Evolutionary conservation across 2,113 vertebrate genomes (phyloP).

Genomic region (Tringa solitaria): DNA sequence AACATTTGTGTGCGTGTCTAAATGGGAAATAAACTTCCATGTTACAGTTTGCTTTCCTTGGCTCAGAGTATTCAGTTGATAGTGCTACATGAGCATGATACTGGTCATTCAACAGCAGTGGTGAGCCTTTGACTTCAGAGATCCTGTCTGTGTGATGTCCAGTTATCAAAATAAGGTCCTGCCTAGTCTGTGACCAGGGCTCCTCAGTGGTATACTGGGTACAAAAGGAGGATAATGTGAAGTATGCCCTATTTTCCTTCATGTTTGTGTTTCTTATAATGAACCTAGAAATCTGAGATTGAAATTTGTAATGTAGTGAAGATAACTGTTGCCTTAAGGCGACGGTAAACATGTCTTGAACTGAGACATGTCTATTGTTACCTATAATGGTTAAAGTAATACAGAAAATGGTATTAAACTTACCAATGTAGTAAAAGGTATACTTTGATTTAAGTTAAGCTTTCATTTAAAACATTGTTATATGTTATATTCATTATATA

Average conservation of each 20-base stretch:
- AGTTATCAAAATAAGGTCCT: neutral
- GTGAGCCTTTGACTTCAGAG: neutral
- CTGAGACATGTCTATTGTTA: neutral
- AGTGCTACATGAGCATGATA: too few relatives aligned
- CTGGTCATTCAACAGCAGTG: neutral
- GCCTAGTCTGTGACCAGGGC: neutral
- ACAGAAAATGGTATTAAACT: neutral
- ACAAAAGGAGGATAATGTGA: neutral
- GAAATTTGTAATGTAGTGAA: neutral
- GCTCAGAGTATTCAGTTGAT: neutral
- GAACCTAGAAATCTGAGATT: neutral
- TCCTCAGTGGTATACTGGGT: neutral
- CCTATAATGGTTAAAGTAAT: neutral
- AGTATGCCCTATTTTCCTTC: neutral
- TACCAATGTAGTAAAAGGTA: neutral
- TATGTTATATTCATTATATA: too few relatives aligned
- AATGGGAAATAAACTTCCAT: neutral
- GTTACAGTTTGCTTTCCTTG: neutral
- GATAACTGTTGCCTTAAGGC: neutral
- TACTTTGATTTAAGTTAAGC: neutral
- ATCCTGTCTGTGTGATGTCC: neutral
- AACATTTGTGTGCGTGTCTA: neutral
- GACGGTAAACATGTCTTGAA: neutral
- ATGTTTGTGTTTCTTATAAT: neutral
- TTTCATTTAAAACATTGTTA: neutral